phyloP scores from a whole-genome alignment of 1,140 invertebrate genomes.

The Caenorhabditis latens region DNA sequence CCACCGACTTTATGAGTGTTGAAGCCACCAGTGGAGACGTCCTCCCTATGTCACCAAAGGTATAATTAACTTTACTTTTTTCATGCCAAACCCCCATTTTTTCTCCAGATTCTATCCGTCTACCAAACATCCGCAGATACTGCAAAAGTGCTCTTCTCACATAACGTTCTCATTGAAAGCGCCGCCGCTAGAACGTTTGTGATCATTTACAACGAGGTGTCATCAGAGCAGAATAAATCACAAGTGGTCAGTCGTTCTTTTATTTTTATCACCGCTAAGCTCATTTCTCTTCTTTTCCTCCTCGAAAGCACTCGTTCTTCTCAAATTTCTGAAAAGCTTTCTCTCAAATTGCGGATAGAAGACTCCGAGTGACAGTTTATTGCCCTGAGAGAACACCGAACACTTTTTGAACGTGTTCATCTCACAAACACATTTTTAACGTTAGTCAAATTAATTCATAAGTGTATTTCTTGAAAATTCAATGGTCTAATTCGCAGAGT shows the following conservation, averaged over 20 bases:
- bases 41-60: conserved; percentile 43
- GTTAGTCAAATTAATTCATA: too few relatives aligned
- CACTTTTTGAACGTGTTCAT: too few relatives aligned
- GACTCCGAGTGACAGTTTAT: neutral
- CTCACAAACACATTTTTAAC: too few relatives aligned
- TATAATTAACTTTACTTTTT: neutral
- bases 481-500: too few relatives aligned
- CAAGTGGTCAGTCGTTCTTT: conserved; percentile 53
- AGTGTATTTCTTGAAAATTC: too few relatives aligned
- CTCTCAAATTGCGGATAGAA: neutral
- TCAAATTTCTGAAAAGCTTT: conserved; percentile 14
- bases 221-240: conserved; percentile 33
- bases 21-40: conserved; percentile 53
- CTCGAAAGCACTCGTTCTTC: neutral
- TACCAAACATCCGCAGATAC: neutral
- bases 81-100: neutral
- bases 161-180: conserved; percentile 44
- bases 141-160: conserved; percentile 48
- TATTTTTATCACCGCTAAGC: conserved; percentile 35
- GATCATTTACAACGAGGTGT: conserved; percentile 55
- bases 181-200: conserved; percentile 56
- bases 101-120: conserved; percentile 39
- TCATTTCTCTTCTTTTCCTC: neutral
- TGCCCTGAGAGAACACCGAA: too few relatives aligned
- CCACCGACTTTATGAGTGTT: conserved; percentile 59